Conservation (phyloP, 2,888 invertebrate species). For the Lasius platythorax region DNA sequence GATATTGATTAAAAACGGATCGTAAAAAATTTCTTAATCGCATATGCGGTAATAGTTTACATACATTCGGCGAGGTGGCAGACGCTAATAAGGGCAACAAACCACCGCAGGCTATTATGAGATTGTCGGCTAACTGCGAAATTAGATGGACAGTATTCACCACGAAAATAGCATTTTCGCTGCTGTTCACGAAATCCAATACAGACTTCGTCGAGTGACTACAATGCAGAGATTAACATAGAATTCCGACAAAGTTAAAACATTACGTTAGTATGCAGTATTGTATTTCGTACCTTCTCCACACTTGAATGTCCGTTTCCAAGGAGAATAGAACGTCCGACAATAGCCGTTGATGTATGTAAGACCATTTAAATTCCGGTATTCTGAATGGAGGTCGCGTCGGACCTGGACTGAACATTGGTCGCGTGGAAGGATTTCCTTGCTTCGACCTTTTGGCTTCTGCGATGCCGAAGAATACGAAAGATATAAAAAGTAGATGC, state of each 20-base stretch:
- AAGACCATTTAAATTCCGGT: conserved; percentile 99
- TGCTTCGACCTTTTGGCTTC: conserved; percentile 85
- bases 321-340: conserved; percentile 98
- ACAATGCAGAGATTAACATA: conserved; percentile 75
- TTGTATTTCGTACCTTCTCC: conserved; percentile 88
- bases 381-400: conserved; percentile 98
- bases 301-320: conserved; percentile 98
- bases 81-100: conserved; percentile 98
- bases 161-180: conserved; percentile 99
- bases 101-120: conserved; percentile 99
- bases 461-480: conserved; percentile 58
- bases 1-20: not conserved
- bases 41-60: conserved; percentile 79
- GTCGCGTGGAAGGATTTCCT: conserved; percentile 90
- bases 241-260: not conserved
- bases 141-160: conserved; percentile 99
- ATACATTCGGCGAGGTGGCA: conserved; percentile 99
- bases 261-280: not conserved
- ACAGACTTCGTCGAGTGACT: conserved; percentile 99
- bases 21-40: not conserved
- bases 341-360: conserved; percentile 98
- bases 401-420: conserved; percentile 97
- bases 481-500: not conserved
- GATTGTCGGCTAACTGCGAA: conserved; percentile 99
- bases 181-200: conserved; percentile 98